These are phyloP conservation scores for Chelon auratus DNA, from an alignment of 2,797 vertebrate species.

Conservation along the genomic window DNA sequence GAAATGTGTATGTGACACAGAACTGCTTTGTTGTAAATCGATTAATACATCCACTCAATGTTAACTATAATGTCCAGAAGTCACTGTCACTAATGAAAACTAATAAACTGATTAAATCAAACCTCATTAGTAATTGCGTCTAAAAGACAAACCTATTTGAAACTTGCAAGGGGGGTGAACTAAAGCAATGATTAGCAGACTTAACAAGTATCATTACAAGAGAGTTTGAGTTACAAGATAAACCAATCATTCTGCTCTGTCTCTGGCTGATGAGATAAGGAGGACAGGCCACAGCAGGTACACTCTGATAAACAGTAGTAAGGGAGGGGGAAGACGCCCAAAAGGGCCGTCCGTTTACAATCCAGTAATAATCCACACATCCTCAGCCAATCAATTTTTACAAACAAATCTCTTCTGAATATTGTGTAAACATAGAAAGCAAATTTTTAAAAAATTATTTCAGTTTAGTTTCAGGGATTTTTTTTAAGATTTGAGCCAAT, in stretches of 20 bases:
- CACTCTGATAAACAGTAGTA: constrained; percentile 21
- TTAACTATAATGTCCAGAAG: not conserved
- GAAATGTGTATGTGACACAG: too few relatives aligned
- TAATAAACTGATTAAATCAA: not conserved
- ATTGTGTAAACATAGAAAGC: not conserved
- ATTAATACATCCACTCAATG: not conserved
- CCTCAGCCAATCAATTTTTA: not conserved
- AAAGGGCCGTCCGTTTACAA: not conserved
- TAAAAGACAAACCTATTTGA: not conserved
- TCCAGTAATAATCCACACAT: not conserved
- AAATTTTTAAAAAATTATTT: not conserved
- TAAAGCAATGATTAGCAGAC: not conserved
- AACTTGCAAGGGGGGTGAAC: not conserved
- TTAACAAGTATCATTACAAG: not conserved
- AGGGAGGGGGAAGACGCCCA: not conserved
- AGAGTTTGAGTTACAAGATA: constrained; percentile 19
- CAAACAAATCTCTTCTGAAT: not conserved
- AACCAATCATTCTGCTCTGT: not conserved
- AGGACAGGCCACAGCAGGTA: not conserved
- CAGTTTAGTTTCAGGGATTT: not conserved
- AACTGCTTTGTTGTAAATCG: too few relatives aligned
- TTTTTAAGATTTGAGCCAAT: not conserved
- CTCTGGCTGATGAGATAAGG: constrained; percentile 32
- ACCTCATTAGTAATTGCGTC: not conserved
- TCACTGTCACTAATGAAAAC: not conserved